Base-by-base conservation (phyloP, 2,888 invertebrate species). In the Julus scandinavius region DNA sequence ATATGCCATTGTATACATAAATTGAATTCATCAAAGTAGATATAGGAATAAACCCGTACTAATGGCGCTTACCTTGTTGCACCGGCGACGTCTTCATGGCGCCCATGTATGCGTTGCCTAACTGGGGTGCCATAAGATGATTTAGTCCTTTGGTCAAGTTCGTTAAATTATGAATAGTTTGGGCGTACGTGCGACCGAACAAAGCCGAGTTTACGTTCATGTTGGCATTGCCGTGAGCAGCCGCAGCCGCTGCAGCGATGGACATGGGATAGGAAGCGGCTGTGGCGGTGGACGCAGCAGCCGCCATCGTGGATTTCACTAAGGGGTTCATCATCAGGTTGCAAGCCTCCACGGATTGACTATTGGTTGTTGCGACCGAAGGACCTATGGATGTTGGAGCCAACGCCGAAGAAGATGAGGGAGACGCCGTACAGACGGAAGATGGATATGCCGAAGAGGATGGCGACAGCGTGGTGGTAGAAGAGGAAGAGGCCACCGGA, bases 81-180 rank as follows among this genome's bases (percentile, higher is more conserved):
- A 87, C 49, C 45, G 87, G 54, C 20, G 87, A 49, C 9, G 87
- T 87, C 58, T 87, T 87, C 29, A 58, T 54, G n/a, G 85, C 13
- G 11, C 87, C 87, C n/a, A 87, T 54, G 58, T 38, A 87, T 5
- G 54, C 29, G 13, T 54, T 54, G n/a, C 29, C 20, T 87, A 87
- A n/a, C 54, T 88, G 88, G 11, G 88, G 83, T 49, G 84, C 41
- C 83, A 88, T 84, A 20, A 88, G 45, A 15, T 45, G 87, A 54
- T 87, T 87, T 38, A 88, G 84, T 40, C 88, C 88, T 84, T 88
- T 88, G 17, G 88, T 83, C 84, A 88, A 84, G 50, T 84, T 83
- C 20, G 84, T 84, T 45, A 88, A 84, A 84, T 88, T 88, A 5
- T 83, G 84, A 40, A 88, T 84, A 50, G 84, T 88, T 49, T 88